Evolutionary conservation across 2,797 vertebrate species (phyloP), one percentile per base, ranked within the genome.

Genomic region (Diceros bicornis): DNA sequence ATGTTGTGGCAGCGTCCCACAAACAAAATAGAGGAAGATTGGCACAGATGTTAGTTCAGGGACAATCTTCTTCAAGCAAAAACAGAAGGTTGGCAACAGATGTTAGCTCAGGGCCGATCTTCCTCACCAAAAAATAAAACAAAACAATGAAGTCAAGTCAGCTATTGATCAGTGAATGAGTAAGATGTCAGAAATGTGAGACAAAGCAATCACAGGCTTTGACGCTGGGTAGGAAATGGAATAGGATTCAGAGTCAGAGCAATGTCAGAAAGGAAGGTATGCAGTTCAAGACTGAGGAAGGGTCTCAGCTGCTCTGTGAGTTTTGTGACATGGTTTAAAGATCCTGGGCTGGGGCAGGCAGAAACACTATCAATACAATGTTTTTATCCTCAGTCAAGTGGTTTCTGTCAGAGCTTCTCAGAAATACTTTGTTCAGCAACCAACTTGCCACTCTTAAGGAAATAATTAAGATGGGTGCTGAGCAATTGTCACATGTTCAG

Each of bases 401-500:
- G 44, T 16, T 91, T 96, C 87, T 97, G 62, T 37, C 91, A 97
- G 97, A 95, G 97, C 83, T 84, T 95, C 90, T 97, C 93, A 96
- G 96, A n/a, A 20, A n/a, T 90, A 96, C 32, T 96, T 75, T 97
- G 81, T 71, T 97, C 96, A 96, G 78, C 59, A 91, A 96, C 72
- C 91, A 89, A 96, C 91, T 96, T 98, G 77, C 91, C 37, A 0
- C 91, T 97, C 94, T 84, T 91, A 10, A 16, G 94, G 89, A 95
- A 97, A 96, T 97, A 98, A 98, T 97, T 97, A 97, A 92, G 69
- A 96, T 96, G 88, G 50, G 41, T 96, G 75, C 89, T 6, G 18
- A 97, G 92, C 96, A 66, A 96, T 85, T 93, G 79, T 91, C 27
- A 72, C n/a, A 10, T 96, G 94, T 97, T 96, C 72, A 78, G 79